Evolutionary conservation across 2,113 vertebrate genomes (phyloP), one percentile per base, ranked within the genome.

Genomic region (Ammospiza caudacuta): DNA sequence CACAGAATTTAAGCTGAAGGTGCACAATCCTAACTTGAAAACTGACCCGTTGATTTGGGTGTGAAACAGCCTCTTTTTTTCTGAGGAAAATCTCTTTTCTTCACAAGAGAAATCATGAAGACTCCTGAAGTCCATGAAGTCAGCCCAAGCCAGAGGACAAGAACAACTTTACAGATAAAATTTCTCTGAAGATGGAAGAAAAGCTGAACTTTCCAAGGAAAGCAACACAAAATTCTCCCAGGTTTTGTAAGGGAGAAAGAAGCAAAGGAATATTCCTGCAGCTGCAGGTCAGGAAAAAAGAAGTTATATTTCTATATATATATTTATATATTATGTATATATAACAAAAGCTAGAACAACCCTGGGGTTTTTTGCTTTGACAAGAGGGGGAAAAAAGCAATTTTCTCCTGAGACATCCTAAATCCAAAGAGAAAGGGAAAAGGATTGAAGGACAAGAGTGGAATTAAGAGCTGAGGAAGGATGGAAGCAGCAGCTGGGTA

Each of bases 1-100:
- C 39, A 59, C 21, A 44, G 68, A 57, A 87, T 90, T 93, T 81
- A 59, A 77, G 72, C 33, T n/a, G 22, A 93, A 95, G 52, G 74
- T 88, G 85, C 55, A 92, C 59, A 92, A 90, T 55, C 46, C 51
- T 59, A 39, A 59, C 43, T 61, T 79, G 73, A 89, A 91, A 96
- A 82, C 16, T 92, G 87, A 84, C 90, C 94, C 35, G 21, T 59
- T 74, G 80, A 70, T 93, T 81, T 90, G 76, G 47, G 73, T 55
- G 68, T 44, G 35, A 63, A 96, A 67, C 27, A 47, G 43, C 5
- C 51, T 47, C 37, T 73, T 28, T 81, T 29, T 43, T 58, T 62
- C 52, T 23, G 15, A 79, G 28, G 51, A 69, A 90, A 85, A 83
- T 35, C 31, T 85, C 47, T 85, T 59, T 85, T 87, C 33, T 80